phyloP scores from a whole-genome alignment of 37 sponge, comb jelly and placozoan genomes.

The Halisarca cf. caerulea region DNA sequence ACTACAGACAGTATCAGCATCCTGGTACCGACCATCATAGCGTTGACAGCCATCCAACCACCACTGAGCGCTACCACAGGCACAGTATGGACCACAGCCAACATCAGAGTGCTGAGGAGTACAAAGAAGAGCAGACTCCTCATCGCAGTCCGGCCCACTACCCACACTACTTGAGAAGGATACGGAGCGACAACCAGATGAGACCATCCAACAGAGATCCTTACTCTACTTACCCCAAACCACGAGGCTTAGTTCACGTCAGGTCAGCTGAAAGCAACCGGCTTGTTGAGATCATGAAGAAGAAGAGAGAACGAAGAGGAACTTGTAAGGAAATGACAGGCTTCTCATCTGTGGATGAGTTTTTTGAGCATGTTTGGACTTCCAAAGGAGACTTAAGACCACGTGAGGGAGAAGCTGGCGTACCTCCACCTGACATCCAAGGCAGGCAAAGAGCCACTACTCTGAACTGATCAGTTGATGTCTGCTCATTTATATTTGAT shows the following conservation, averaged over 20 bases:
- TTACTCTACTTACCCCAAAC: not conserved
- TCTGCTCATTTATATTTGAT: no score
- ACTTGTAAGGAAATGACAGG: not conserved
- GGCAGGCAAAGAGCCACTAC: no score
- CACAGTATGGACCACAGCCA: no score
- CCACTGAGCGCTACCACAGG: no score
- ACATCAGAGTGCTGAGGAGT: no score
- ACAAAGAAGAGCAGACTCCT: no score
- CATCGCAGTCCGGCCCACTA: not conserved
- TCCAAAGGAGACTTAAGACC: not conserved
- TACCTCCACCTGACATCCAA: no score
- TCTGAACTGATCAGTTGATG: no score
- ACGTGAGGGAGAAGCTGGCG: no score
- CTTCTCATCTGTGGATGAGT: not conserved
- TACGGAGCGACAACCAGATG: constrained; percentile 2
- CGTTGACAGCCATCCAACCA: no score
- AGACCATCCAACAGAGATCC: not conserved
- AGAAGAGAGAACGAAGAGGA: not conserved
- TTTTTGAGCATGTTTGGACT: constrained; percentile 8
- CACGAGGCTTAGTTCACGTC: not conserved
- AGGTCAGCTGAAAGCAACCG: not conserved
- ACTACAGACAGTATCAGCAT: no score
- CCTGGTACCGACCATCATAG: no score
- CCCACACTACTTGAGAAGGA: not conserved
- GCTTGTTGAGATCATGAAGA: constrained; percentile 2